A percentile compares a stretch with the other conserved stretches of the same genome.
These are phyloP conservation scores for Sphenodon punctatus DNA, from an alignment of 2,797 vertebrate genomes.

Conservation along the genomic window DNA sequence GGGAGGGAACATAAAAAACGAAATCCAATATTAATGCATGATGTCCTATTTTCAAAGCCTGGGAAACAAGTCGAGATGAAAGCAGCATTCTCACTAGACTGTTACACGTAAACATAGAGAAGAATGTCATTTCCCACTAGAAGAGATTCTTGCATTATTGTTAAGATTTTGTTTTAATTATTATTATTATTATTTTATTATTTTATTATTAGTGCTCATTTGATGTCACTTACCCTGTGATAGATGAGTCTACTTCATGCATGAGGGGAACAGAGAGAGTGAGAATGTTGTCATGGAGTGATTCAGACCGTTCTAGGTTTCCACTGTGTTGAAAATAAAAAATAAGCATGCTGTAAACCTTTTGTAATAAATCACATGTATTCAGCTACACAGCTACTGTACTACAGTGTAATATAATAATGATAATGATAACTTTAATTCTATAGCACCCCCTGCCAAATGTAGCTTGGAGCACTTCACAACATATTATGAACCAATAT, in stretches of 20 bases:
- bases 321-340: conserved; percentile 77
- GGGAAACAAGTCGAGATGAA: conserved; percentile 18
- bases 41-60: conserved; percentile 32
- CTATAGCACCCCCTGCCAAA: too few species aligned
- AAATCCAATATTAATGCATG: conserved; percentile 3
- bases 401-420: too few species aligned
- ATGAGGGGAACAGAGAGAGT: conserved; percentile 85
- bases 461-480: too few species aligned
- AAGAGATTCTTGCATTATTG: background rate
- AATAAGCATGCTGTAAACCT: background rate
- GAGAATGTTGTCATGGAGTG: conserved; percentile 88
- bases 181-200: too few species aligned
- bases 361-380: background rate
- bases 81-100: background rate
- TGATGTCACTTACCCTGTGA: conserved; percentile 86
- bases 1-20: background rate
- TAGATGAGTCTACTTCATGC: conserved; percentile 93
- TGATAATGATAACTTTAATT: too few species aligned
- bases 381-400: background rate
- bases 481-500: too few species aligned
- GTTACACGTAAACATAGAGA: conserved; percentile 6
- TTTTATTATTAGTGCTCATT: too few species aligned
- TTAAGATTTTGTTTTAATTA: conserved; percentile 8
- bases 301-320: conserved; percentile 85
- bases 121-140: background rate